phyloP scores from a whole-genome alignment of 37 sponge, comb jelly and placozoan species.

The Ianthella basta region DNA sequence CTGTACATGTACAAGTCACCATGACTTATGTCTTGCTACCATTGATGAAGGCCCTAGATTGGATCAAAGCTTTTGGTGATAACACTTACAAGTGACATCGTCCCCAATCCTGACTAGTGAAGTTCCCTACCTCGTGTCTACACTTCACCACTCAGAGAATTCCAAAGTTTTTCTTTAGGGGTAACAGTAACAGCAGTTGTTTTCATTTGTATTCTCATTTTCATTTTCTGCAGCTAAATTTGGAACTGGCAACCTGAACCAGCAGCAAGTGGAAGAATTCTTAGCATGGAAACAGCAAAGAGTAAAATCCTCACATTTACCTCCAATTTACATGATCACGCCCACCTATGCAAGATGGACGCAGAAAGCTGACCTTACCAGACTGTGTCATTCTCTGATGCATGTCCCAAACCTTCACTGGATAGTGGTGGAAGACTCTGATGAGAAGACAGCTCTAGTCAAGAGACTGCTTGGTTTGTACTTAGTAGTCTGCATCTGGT shows the following conservation, averaged over 20 bases:
- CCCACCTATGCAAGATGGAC: slow-evolving; percentile 94
- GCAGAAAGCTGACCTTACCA: slow-evolving; percentile 93
- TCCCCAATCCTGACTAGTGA: no score
- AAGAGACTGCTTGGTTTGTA: slow-evolving; percentile 43
- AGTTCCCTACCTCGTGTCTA: no score
- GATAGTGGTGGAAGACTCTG: slow-evolving; percentile 94
- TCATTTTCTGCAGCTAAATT: no score
- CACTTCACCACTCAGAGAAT: no score
- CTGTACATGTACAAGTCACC: no score
- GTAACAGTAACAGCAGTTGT: no score
- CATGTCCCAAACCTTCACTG: slow-evolving; percentile 85
- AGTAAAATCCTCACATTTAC: background rate
- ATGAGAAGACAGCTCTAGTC: slow-evolving; percentile 74
- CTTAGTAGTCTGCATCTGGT: background rate
- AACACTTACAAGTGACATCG: no score
- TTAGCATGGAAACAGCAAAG: slow-evolving; percentile 5
- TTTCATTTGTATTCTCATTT: no score
- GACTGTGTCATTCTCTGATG: slow-evolving; percentile 90
- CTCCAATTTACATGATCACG: slow-evolving; percentile 86
- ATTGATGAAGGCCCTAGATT: no score
- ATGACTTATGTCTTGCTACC: no score
- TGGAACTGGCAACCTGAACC: background rate
- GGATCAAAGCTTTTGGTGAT: no score
- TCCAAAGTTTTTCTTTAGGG: no score
- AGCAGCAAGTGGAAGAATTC: background rate